Evolutionary conservation across 2,888 invertebrate species (phyloP).

Genomic region (Andrena marginata): DNA sequence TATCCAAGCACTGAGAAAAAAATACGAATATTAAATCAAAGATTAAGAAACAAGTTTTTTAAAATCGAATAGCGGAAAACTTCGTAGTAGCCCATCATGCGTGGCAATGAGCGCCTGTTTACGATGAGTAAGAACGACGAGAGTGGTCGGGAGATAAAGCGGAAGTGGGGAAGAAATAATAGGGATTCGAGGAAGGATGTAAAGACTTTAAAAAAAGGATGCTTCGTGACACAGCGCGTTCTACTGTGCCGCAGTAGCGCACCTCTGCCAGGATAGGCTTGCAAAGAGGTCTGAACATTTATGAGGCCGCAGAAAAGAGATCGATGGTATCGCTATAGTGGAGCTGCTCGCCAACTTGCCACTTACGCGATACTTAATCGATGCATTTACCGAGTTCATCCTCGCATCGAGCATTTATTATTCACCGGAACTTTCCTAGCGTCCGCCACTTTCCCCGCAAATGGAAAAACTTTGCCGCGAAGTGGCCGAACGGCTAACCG

Average conservation of each 20-base stretch:
- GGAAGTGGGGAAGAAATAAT: not conserved
- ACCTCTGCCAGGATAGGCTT: slow-evolving; percentile 8
- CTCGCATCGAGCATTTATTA: slow-evolving; percentile 18
- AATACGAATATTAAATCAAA: too few relatives aligned
- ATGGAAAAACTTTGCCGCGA: slow-evolving; percentile 29
- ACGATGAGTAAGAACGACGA: slow-evolving; percentile 5
- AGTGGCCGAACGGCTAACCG: not conserved
- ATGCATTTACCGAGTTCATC: slow-evolving; percentile 23
- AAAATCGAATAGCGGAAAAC: too few relatives aligned
- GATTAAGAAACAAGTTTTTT: too few relatives aligned
- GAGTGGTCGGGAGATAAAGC: not conserved
- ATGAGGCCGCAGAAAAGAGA: slow-evolving; percentile 14
- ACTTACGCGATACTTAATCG: slow-evolving; percentile 37
- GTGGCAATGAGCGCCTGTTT: too few relatives aligned
- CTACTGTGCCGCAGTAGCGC: not conserved
- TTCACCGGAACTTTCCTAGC: not conserved
- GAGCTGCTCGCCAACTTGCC: slow-evolving; percentile 31
- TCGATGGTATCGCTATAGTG: slow-evolving; percentile 32
- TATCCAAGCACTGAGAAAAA: too few relatives aligned
- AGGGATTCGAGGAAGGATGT: not conserved
- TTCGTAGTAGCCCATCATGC: too few relatives aligned
- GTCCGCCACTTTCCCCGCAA: not conserved
- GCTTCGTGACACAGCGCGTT: not conserved
- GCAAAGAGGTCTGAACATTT: slow-evolving; percentile 37
- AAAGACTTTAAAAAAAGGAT: not conserved